Evolutionary conservation across 1,140 invertebrate species (phyloP).

Genomic region (Amphibalanus amphitrite): DNA sequence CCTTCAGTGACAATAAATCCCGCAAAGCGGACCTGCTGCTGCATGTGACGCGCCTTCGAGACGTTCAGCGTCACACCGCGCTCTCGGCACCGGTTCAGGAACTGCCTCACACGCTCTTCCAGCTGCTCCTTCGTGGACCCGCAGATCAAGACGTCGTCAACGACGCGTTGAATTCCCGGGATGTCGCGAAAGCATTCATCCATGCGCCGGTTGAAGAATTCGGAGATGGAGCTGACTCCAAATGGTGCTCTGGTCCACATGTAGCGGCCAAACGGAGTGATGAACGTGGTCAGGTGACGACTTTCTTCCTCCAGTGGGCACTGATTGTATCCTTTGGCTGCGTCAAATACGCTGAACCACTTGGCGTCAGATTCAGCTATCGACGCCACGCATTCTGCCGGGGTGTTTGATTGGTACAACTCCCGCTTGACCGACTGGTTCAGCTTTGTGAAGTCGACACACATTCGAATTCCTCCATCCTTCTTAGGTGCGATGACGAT

Average conservation of each 20-base stretch:
- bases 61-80: not conserved
- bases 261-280: constrained; percentile 18
- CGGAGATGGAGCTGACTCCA: constrained; percentile 12
- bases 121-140: constrained; percentile 2
- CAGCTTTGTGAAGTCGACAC: no score
- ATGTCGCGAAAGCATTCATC: constrained; percentile 10
- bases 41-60: not conserved
- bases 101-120: not conserved
- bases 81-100: not conserved
- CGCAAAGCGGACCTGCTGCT: not conserved
- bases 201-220: constrained; percentile 13
- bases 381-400: no score
- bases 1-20: not conserved
- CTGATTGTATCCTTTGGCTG: constrained; percentile 16
- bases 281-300: constrained; percentile 16
- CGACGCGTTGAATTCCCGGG: no score
- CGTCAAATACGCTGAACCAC: constrained; percentile 18
- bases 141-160: constrained; percentile 15
- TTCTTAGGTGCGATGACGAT: no score
- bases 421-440: no score
- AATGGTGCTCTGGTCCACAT: constrained; percentile 14
- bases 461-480: no score
- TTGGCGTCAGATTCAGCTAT: no score
- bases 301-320: constrained; percentile 14
- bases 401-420: no score